These are phyloP conservation scores for Alectura lathami DNA, from an alignment of 2,113 vertebrate species.

Conservation along the genomic window DNA sequence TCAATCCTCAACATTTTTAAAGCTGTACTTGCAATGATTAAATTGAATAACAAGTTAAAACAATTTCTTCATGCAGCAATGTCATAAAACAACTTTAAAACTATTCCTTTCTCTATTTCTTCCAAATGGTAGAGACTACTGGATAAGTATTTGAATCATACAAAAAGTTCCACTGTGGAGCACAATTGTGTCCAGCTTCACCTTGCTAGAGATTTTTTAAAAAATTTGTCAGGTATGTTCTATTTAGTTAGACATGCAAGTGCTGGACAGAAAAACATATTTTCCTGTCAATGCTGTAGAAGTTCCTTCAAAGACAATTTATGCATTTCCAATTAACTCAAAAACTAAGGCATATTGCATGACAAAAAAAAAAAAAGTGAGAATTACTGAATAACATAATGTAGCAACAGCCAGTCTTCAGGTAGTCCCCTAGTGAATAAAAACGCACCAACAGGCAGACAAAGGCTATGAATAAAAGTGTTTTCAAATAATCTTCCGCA, in stretches of 20 bases:
- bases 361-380: not conserved
- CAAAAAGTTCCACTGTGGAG: not conserved
- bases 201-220: not conserved
- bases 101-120: not conserved
- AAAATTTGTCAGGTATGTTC: not conserved
- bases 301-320: not conserved
- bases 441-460: not conserved
- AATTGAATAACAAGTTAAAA: too few relatives aligned
- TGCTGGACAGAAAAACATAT: not conserved
- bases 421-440: not conserved
- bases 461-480: not conserved
- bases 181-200: not conserved
- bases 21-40: too few relatives aligned
- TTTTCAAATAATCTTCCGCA: not conserved
- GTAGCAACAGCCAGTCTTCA: not conserved
- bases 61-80: not conserved
- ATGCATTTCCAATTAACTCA: not conserved
- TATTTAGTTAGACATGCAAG: not conserved
- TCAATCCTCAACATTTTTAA: not conserved
- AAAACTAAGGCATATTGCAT: not conserved
- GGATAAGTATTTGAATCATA: not conserved
- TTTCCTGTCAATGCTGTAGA: not conserved
- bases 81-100: not conserved
- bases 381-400: not conserved
- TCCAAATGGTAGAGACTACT: not conserved